Percentiles rank a stretch among this genome's conserved stretches.
These are phyloP conservation scores for Syrmaticus mikado DNA, from an alignment of 2,113 vertebrate genomes.

Conservation along the genomic window DNA sequence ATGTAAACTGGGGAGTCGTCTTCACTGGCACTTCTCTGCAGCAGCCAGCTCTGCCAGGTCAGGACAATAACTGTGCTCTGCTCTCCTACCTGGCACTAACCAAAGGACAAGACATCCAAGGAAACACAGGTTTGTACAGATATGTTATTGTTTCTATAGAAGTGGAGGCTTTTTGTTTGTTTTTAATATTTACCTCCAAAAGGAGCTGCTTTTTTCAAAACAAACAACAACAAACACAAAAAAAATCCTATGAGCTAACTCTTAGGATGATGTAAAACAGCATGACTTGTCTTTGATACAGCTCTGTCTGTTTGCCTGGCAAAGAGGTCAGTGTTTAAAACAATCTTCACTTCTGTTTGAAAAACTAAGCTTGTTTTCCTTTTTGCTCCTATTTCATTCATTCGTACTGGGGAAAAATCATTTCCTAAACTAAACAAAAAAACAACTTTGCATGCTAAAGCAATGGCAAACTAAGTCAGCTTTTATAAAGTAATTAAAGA, in stretches of 20 bases:
- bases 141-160: neutral
- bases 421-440: neutral
- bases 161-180: neutral
- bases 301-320: neutral
- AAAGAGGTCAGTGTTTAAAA: neutral
- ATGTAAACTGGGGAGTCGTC: conserved; percentile 76
- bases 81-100: conserved; percentile 80
- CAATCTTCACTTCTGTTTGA: neutral
- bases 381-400: neutral
- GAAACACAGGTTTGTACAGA: conserved; percentile 84
- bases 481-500: neutral
- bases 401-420: neutral
- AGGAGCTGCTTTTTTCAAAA: neutral
- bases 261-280: neutral
- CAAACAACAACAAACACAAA: neutral
- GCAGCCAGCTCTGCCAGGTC: conserved; percentile 19
- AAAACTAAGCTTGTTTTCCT: neutral
- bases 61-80: conserved; percentile 58
- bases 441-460: neutral
- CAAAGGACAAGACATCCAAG: conserved; percentile 84
- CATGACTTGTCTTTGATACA: neutral
- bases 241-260: neutral
- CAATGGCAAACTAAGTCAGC: neutral
- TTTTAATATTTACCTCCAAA: neutral
- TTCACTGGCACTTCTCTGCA: conserved; percentile 69